Evolutionary conservation across 2,113 vertebrate genomes (phyloP), one percentile per base, ranked within the genome.

Genomic region (Phyllopteryx taeniolatus): DNA sequence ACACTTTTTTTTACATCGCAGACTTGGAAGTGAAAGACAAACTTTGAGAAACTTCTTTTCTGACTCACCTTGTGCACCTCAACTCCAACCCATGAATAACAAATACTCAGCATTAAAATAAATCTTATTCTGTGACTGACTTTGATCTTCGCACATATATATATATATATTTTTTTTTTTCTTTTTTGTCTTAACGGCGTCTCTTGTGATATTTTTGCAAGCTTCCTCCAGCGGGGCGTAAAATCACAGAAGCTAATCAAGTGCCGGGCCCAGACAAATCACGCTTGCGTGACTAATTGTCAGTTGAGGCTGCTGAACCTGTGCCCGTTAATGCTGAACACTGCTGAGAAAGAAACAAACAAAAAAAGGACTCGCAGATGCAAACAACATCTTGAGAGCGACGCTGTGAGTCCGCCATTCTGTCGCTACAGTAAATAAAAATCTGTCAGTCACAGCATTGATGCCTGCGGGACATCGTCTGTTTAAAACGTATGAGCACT

Each of bases 241-340:
- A 81, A 79, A 79, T 77, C 67, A 75, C 67, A 66, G 54, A 76
- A 86, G 66, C 77, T 64, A 83, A 88, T 86, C 68, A 82, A 79
- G 57, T 74, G 71, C 63, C 63, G 14, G 72, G 77, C 49, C 31
- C 75, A 61, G 74, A 80, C 44, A 70, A 87, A 72, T 74, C 43
- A 0, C 83, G 83, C 77, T 73, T 87, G 83, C 76, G 27, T 79
- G 83, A 85, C 82, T 85, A 83, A 87, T 88, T 80, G 66, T 75
- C 67, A 78, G 54, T 12, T 74, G 81, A 75, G 75, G 68, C 66
- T 68, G 61, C 27, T 63, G 72, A 79, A 79, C 43, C 61, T 75
- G 60, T 72, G 61, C 68, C 67, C 10, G 19, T 66, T 84, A 79
- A 68, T 77, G 49, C 72, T 0, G n/a, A 63, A 70, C 39, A 42